These are phyloP conservation scores for Heterodera filipjevi DNA, from an alignment of 2,888 invertebrate species.

Conservation along the genomic window DNA sequence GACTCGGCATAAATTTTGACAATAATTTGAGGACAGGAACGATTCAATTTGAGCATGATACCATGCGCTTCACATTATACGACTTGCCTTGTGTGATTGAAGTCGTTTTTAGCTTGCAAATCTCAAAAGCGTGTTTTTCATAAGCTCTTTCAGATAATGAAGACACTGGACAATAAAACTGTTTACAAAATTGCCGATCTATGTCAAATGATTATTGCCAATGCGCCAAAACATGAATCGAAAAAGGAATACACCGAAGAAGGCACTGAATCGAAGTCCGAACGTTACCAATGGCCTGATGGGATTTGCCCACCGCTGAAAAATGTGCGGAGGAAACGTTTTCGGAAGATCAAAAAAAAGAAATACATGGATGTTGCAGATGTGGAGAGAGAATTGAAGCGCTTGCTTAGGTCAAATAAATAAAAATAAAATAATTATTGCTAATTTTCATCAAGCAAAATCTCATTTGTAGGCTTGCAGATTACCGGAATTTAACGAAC, in stretches of 20 bases:
- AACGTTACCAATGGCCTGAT: conserved; percentile 91
- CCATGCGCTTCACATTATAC: conserved; percentile 52
- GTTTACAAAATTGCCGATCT: conserved; percentile 97
- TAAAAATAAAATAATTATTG: conserved; percentile 19
- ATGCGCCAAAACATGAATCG: conserved; percentile 27
- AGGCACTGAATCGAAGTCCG: conserved; percentile 69
- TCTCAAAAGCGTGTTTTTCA: conserved; percentile 5
- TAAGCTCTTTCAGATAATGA: conserved; percentile 74
- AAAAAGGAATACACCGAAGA: conserved; percentile 18
- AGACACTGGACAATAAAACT: conserved; percentile 92
- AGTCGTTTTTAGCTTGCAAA: too few relatives aligned
- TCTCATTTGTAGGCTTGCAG: too few relatives aligned
- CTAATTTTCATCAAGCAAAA: neutral
- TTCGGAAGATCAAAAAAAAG: conserved; percentile 74
- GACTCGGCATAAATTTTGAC: conserved; percentile 50
- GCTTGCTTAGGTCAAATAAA: conserved; percentile 77
- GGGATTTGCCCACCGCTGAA: conserved; percentile 93
- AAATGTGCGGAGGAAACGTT: conserved; percentile 82
- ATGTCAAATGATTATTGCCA: conserved; percentile 74
- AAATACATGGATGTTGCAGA: conserved; percentile 71
- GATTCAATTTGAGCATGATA: conserved; percentile 49
- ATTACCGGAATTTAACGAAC: too few relatives aligned
- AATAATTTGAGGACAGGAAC: conserved; percentile 52
- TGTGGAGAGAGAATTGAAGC: conserved; percentile 89
- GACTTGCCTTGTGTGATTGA: conserved; percentile 61